Base-by-base conservation (phyloP, 2,797 vertebrate species). In the Chrysocyon brachyurus region DNA sequence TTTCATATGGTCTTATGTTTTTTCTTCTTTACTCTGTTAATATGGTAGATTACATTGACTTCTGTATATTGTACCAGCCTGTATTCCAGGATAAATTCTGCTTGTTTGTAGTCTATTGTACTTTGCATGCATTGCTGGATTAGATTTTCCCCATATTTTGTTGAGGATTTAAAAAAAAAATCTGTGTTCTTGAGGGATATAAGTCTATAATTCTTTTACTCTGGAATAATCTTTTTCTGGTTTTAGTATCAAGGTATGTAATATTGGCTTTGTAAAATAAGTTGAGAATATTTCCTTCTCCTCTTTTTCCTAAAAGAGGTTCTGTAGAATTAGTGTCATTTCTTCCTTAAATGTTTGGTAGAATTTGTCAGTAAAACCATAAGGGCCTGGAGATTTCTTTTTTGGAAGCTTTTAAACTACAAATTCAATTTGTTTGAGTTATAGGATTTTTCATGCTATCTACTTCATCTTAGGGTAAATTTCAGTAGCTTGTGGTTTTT, bases 281-380 rank as follows among this genome's bases (percentile, higher is more conserved):
- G 17, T 46, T 63, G 63, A 36, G 26, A 94, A 77, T 91, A 3
- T 81, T 95, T 31, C 56, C 19, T 49, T 36, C 26, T 77, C 26
- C 90, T 68, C 36, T 61, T 16, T 84, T 57, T 93, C 75, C 49
- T 72, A 46, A 87, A 93, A 93, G 63, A 84, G 33, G 75, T 24
- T 81, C 14, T 59, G 40, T 73, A 56, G 28, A 78, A 72, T 59
- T 36, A 31, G 28, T 90, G 14, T 92, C 9, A n/a, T 83, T 94
- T 96, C 36, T 95, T 88, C 31, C 64, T 56, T 87, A 89, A 77
- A 63, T 95, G 19, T 82, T 77, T 82, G 59, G 83, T 78, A 96
- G 72, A 93, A 88, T 91, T 96, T 93, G 26, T 54, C 61, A 70
- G n/a, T 91, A 88, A 96, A 91, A 78, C 36, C 54, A 4, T 87